These are phyloP conservation scores for Campaea margaritaria DNA, from an alignment of 2,888 invertebrate species.

Conservation along the genomic window DNA sequence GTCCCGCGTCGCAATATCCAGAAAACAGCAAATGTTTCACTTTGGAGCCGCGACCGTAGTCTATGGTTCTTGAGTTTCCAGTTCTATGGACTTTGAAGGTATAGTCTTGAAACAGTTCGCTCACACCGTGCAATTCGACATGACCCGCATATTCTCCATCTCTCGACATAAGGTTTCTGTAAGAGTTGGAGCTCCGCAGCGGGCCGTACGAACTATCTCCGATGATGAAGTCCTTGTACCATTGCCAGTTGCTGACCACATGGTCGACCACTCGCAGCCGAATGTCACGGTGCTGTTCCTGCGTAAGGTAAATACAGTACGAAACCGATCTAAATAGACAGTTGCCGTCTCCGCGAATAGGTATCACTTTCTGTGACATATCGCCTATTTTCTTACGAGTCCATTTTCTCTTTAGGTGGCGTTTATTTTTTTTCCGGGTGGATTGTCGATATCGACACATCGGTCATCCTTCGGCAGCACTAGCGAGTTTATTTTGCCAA, in stretches of 20 bases:
- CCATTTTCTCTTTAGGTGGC: conserved; percentile 22
- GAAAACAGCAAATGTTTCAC: conserved; percentile 74
- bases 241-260: conserved; percentile 68
- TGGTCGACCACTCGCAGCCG: conserved; percentile 65
- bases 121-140: conserved; percentile 71
- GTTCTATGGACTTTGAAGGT: conserved; percentile 73
- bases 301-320: conserved; percentile 68
- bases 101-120: conserved; percentile 67
- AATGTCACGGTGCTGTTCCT: conserved; percentile 72
- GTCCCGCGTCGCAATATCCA: conserved; percentile 73
- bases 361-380: conserved; percentile 64
- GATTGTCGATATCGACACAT: conserved; percentile 40
- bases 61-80: conserved; percentile 62
- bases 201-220: conserved; percentile 72
- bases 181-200: conserved; percentile 56
- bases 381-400: conserved; percentile 20
- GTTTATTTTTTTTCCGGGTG: conserved; percentile 13
- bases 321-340: conserved; percentile 75
- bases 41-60: conserved; percentile 68
- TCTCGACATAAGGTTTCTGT: conserved; percentile 64
- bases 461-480: conserved; percentile 31
- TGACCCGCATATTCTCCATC: conserved; percentile 78
- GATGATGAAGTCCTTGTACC: conserved; percentile 76
- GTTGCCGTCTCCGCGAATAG: conserved; percentile 75
- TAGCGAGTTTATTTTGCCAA: conserved; percentile 24